Conservation (phyloP, 2,888 invertebrate genomes). For the Clanis bilineata region DNA sequence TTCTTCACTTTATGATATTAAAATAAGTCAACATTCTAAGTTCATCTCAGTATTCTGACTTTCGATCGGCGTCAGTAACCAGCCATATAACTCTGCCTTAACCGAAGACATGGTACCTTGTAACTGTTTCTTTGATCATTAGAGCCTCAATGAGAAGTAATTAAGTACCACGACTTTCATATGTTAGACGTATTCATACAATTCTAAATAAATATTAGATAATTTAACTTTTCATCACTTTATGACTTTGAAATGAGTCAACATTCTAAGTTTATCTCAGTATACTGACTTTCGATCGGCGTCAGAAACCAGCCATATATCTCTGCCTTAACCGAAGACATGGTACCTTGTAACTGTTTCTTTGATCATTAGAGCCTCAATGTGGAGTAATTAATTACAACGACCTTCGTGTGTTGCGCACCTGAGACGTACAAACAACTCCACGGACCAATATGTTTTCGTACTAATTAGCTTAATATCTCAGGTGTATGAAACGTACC, state of each 20-base stretch:
- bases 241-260: too few relatives aligned
- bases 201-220: too few relatives aligned
- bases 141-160: background rate
- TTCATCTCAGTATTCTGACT: too few relatives aligned
- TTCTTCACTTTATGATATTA: too few relatives aligned
- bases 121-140: background rate
- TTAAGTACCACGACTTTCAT: background rate
- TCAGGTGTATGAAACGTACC: background rate
- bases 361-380: background rate
- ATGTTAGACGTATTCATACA: constrained; percentile 1
- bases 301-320: too few relatives aligned
- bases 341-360: background rate
- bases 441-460: constrained; percentile 5
- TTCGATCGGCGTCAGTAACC: too few relatives aligned
- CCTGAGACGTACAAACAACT: constrained; percentile 10
- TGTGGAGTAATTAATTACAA: background rate
- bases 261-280: too few relatives aligned
- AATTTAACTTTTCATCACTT: too few relatives aligned
- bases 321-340: background rate
- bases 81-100: too few relatives aligned
- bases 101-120: background rate
- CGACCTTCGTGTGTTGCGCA: background rate
- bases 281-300: too few relatives aligned
- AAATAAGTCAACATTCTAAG: too few relatives aligned
- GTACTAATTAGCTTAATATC: background rate